Evolutionary conservation across 1,140 invertebrate genomes (phyloP).

Genomic region (Cheumatopsyche charites): DNA sequence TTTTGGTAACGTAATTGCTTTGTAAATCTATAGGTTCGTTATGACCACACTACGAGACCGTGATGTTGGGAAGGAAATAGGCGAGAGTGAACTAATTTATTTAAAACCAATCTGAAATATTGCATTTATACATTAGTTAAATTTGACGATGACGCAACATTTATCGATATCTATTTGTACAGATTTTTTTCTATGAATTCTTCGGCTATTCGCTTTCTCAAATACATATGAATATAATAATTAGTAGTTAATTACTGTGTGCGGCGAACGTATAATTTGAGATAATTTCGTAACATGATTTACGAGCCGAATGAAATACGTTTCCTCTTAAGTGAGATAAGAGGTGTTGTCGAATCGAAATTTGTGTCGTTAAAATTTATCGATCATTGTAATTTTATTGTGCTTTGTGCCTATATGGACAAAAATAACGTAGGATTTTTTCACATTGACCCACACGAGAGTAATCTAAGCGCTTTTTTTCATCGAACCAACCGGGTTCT

Average conservation of each 20-base stretch:
- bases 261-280: slow-evolving; percentile 27
- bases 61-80: slow-evolving; percentile 23
- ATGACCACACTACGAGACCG: slow-evolving; percentile 18
- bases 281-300: slow-evolving; percentile 28
- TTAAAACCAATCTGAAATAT: not conserved
- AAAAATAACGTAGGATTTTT: slow-evolving; percentile 24
- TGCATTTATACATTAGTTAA: too few relatives aligned
- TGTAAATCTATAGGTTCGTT: slow-evolving; percentile 45
- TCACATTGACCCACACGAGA: slow-evolving; percentile 11
- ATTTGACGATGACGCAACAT: too few relatives aligned
- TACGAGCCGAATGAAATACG: slow-evolving; percentile 24
- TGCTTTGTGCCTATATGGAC: not conserved
- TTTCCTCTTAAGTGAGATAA: slow-evolving; percentile 30
- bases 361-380: slow-evolving; percentile 35
- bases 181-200: not conserved
- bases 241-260: slow-evolving; percentile 32
- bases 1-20: slow-evolving; percentile 45
- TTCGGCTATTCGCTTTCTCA: slow-evolving; percentile 17
- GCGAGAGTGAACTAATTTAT: slow-evolving; percentile 34
- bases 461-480: not conserved
- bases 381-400: slow-evolving; percentile 36
- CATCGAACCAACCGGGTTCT: not conserved
- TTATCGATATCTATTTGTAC: too few relatives aligned
- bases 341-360: slow-evolving; percentile 21
- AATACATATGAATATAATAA: slow-evolving; percentile 15